These are phyloP conservation scores for Callaeas wilsoni DNA, from an alignment of 2,113 vertebrate genomes.

Conservation along the genomic window DNA sequence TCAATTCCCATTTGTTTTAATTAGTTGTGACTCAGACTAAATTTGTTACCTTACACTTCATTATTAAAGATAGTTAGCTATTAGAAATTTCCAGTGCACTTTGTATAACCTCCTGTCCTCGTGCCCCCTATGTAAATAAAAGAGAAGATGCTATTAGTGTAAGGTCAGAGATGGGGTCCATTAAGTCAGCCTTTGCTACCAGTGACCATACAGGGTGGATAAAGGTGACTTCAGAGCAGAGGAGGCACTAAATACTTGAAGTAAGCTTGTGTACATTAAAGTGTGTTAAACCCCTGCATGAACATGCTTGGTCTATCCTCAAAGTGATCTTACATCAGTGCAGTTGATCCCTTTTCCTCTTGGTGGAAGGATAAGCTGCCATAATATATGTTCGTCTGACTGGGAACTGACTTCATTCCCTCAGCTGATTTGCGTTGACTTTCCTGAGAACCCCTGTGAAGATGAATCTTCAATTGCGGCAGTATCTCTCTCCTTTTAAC, in stretches of 20 bases:
- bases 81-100: constrained; percentile 1
- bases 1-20: constrained; percentile 41
- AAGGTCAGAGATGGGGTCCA: neutral
- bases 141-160: neutral
- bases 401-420: constrained; percentile 16
- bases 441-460: constrained; percentile 13
- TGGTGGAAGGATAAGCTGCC: neutral
- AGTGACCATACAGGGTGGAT: neutral
- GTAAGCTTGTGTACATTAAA: neutral
- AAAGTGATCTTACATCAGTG: neutral
- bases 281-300: neutral
- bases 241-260: neutral
- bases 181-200: neutral
- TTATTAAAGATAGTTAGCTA: constrained; percentile 35
- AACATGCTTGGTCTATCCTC: neutral
- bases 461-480: constrained; percentile 28
- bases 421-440: constrained; percentile 9
- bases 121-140: neutral
- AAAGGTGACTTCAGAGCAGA: neutral
- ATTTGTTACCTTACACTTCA: constrained; percentile 23
- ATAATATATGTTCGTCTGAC: neutral
- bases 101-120: neutral
- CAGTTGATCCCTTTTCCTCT: neutral
- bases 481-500: constrained; percentile 47
- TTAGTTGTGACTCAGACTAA: constrained; percentile 11